Evolutionary conservation across 2,888 invertebrate genomes (phyloP).

Genomic region (Trypoxylon attenuatum): DNA sequence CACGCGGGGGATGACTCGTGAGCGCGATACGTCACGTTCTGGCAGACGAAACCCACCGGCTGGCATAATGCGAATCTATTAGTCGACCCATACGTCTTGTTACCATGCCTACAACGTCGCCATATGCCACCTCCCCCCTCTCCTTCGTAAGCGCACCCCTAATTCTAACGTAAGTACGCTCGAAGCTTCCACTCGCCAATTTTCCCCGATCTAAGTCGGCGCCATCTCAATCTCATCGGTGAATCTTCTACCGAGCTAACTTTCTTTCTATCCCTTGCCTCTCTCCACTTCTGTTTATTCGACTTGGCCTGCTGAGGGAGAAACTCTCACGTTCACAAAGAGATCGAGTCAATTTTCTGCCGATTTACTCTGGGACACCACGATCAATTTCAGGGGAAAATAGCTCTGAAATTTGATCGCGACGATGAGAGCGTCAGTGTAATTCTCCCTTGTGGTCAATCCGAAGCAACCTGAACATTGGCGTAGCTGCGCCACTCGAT

Average conservation of each 20-base stretch:
- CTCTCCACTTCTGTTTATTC: not conserved
- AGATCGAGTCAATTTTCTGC: not conserved
- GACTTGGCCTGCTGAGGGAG: not conserved
- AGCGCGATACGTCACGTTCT: slow-evolving; percentile 61
- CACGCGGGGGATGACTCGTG: slow-evolving; percentile 10
- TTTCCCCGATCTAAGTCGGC: not conserved
- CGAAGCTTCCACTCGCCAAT: not conserved
- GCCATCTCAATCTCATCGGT: not conserved
- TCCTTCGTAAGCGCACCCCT: too few species aligned
- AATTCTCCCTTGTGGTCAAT: too few species aligned
- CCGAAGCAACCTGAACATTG: too few species aligned
- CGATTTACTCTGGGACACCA: not conserved
- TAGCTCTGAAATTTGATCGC: not conserved
- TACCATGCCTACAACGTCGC: slow-evolving; percentile 39
- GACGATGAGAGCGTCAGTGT: too few species aligned
- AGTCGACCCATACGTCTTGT: slow-evolving; percentile 63
- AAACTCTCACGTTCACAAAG: too few species aligned
- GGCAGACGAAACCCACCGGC: slow-evolving; percentile 51
- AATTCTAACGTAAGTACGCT: not conserved
- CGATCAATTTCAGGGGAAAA: not conserved
- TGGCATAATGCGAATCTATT: slow-evolving; percentile 67
- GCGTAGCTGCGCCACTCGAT: too few species aligned
- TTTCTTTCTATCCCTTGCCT: not conserved
- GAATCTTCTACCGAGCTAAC: not conserved
- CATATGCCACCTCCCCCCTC: slow-evolving; percentile 11